Evolutionary conservation across 2,113 vertebrate genomes (phyloP), one percentile per base, ranked within the genome.

Genomic region (Grammomys surdaster): DNA sequence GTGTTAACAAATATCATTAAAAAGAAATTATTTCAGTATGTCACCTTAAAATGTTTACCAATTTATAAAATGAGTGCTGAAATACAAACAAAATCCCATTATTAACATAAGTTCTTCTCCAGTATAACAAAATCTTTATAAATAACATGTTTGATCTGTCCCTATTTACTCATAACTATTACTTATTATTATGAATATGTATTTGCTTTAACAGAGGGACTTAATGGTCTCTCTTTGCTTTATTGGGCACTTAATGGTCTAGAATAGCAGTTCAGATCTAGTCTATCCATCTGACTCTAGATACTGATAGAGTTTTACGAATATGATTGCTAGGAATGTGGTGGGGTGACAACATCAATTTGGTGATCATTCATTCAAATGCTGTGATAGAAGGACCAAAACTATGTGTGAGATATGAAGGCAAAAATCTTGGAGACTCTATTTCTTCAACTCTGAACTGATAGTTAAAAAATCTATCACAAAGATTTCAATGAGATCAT

Each of bases 1-100:
- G 31, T 63, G 48, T 85, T 40, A 89, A 0, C 60, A 17, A 48
- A 65, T 19, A 70, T 8, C 60, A 78, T 31, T 73, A 77, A 97
- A 88, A 89, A 13, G 67, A 88, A 92, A 91, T 85, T 84, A 84
- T 93, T 96, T 96, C 46, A 93, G 40, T 82, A 75, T 60, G 40
- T 91, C 69, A 80, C 63, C 65, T 90, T 91, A 88, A 93, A 88
- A 91, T 70, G 65, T 90, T 96, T 94, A 80, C 40, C 14, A 56
- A 19, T 60, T 95, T 95, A 28, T 51, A 28, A 63, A 94, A 65
- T 94, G 48, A 46, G 19, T 33, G 70, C 93, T 88, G 73, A 87
- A 88, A 67, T 94, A 17, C 58, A 67, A 93, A 17, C 58, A 67
- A 93, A 46, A 67, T 36, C 6, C n/a, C 63, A 67, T 88, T 28